Conservation (phyloP, 37 sponge, comb jelly and placozoan species). For the Trichoplax adhaerens region DNA sequence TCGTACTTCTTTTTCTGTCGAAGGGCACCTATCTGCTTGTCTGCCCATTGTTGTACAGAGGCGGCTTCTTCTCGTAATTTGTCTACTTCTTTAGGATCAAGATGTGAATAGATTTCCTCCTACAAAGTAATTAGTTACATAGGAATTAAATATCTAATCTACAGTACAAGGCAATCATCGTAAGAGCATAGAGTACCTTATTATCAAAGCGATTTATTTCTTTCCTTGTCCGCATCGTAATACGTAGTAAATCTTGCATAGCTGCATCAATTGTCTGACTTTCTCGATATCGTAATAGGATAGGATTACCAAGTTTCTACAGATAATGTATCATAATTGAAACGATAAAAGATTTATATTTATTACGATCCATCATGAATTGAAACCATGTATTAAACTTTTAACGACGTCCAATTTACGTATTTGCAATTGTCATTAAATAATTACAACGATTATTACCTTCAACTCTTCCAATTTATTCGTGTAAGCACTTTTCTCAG, state of each 20-base stretch:
- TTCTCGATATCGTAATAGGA: conserved; percentile 42
- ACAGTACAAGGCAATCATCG: no score
- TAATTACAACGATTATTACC: conserved; percentile 12
- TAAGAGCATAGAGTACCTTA: conserved; percentile 21
- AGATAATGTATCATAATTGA: background rate
- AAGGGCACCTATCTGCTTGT: no score
- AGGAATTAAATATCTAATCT: no score
- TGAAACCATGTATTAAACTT: background rate
- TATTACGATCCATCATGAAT: background rate
- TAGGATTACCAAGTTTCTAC: conserved; percentile 55
- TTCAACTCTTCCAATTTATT: conserved; percentile 40
- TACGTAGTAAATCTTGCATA: conserved; percentile 42
- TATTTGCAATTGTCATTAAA: background rate
- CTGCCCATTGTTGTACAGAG: no score
- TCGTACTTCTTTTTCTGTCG: no score
- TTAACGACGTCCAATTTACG: background rate
- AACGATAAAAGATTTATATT: background rate
- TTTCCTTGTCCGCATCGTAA: conserved; percentile 70
- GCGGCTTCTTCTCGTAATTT: no score
- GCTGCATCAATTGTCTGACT: conserved; percentile 35
- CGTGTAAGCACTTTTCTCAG: conserved; percentile 51
- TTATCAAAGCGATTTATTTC: conserved; percentile 33
- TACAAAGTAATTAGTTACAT: no score
- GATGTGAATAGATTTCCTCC: no score
- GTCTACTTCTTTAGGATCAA: no score